Evolutionary conservation across 2,888 invertebrate species (phyloP), one percentile per base, ranked within the genome.

Genomic region (Idaea straminata): DNA sequence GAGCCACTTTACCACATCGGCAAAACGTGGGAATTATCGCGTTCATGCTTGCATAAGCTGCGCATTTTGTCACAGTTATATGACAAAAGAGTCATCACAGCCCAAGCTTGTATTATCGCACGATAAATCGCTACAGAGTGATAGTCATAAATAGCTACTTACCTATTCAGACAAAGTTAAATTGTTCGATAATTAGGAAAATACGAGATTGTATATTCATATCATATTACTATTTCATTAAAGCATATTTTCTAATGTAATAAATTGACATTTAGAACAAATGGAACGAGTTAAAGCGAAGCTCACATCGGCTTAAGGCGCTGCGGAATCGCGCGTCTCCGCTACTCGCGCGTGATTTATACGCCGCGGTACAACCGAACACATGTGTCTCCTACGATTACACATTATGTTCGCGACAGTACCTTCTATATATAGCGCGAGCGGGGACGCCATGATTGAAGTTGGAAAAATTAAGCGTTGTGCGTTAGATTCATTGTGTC

Each of bases 341-440:
- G 63, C 67, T 57, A 66, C 72, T 35, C 63, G 47, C 68, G 61
- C 65, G 66, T 73, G 74, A 74, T 74, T 74, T 74, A 74, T 70
- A 67, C 67, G 76, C 63, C 66, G 66, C 68, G 70, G 73, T 74
- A 74, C 77, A 69, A 70, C 68, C 74, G 71, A 74, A 71, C 80
- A 75, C 78, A 80, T 80, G 80, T 80, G 80, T 73, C 75, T 72
- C 74, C 74, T 75, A 75, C 78, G 75, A 78, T 80, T 81, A 79
- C 81, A 78, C 69, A 69, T 71, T 76, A 70, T 76, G 72, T 77
- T 76, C 67, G 58, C 15, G 58, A 59, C 15, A 16, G 15, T 59
- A 59, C 58, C 16, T 15, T 59, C 47, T 13, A 47, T 13, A 13
- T 13, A 47, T 13, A 13, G 47, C 7, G 47, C 13, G 13, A 13